A percentile compares a stretch with the other conserved stretches of the same genome.
Evolutionary conservation across 2,797 vertebrate genomes (phyloP).

Genomic region (Anabacerthia variegaticeps): DNA sequence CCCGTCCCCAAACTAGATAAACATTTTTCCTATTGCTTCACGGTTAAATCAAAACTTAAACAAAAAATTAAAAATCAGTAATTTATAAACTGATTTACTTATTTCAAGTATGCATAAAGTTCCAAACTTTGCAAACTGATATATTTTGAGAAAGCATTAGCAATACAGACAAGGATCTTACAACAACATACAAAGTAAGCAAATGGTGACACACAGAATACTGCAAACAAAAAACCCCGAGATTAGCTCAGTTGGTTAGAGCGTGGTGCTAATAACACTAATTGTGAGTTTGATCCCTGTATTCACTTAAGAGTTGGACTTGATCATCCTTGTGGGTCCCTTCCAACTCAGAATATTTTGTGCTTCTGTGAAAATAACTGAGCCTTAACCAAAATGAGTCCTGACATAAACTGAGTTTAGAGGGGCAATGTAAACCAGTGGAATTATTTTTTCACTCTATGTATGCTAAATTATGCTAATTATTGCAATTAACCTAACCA

Average conservation of each 20-base stretch:
- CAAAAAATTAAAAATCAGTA: background rate
- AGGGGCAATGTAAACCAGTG: background rate
- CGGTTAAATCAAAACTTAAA: background rate
- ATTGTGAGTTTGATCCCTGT: background rate
- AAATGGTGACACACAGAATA: background rate
- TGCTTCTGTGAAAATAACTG: background rate
- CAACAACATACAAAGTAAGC: background rate
- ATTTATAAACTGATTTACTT: background rate
- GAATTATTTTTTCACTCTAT: background rate
- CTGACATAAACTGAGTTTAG: background rate
- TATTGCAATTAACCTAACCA: background rate
- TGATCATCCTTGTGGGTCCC: background rate
- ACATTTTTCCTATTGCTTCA: background rate
- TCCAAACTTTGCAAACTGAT: background rate
- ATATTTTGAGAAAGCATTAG: background rate
- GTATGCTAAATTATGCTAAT: background rate
- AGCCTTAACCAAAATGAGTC: background rate
- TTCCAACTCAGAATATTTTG: background rate
- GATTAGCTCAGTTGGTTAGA: background rate
- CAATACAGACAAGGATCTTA: background rate
- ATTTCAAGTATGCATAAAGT: background rate
- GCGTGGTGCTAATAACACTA: background rate
- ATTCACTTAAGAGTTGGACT: too few species aligned
- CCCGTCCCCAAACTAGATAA: background rate
- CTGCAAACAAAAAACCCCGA: background rate